Base-by-base conservation (phyloP, 2,797 vertebrate species). In the Halcyon smyrnensis region DNA sequence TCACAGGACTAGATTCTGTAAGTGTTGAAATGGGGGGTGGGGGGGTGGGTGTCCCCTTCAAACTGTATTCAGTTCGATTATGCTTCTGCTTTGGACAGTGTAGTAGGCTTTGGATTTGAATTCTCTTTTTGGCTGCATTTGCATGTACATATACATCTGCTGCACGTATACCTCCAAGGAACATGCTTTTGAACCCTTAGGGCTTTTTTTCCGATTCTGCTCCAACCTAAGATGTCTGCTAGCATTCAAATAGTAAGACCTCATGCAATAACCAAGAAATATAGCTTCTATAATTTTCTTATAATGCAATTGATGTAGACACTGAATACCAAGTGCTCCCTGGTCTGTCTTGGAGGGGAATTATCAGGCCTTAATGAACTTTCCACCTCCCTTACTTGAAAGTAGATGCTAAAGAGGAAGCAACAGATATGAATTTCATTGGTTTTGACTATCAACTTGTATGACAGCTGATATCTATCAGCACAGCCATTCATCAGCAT, bases 1-100 rank as follows among this genome's bases (percentile, higher is more conserved):
- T 96, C 81, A 81, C 7, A 0, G 92, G 81, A 91, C 63, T 91
- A 18, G 83, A 94, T n/a, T 91, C 95, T 51, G 97, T 97, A 95
- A 93, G 97, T 97, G 84, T 88, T 85, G 20, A 69, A 39, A 39
- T 39, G 37, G 37, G 12, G 12, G 37, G 37, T 5, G 37, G 37
- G 37, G 37, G 25, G 67, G 53, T 24, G 51, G 30, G 25, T 23
- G 30, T 57, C 15, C 37, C 37, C 37, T 39, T 39, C 37, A 39
- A 84, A 43, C 16, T 3, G 37, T 34, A 89, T 71, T 36, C 65
- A 36, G 39, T n/a, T 82, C 41, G 45, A 50, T 56, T 60, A 57
- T 37, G 30, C 34, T 91, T 90, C 85, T 76, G n/a, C 71, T 96
- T 94, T 79, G 43, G 8, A 12, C 30, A 48, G 41, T 14, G 4